A percentile compares a stretch with the other conserved stretches of the same genome.
Evolutionary conservation across 1,140 invertebrate genomes (phyloP).

Genomic region (Reticulitermes speratus): DNA sequence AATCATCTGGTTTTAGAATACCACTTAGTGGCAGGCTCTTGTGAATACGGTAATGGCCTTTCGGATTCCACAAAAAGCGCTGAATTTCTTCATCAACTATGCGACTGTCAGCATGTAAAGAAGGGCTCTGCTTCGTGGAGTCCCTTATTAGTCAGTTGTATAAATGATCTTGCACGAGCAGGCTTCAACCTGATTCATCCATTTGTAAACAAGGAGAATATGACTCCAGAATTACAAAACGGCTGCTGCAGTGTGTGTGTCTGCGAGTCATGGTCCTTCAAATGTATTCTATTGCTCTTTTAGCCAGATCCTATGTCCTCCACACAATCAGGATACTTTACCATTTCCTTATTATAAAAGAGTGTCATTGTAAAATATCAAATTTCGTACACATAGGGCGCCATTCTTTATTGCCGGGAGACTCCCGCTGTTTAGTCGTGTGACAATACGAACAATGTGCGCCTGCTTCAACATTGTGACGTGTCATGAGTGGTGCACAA

Average conservation of each 20-base stretch:
- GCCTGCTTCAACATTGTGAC: not conserved
- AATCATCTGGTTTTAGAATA: too few species aligned
- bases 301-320: not conserved
- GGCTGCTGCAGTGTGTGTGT: not conserved
- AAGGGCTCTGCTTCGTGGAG: too few species aligned
- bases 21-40: too few species aligned
- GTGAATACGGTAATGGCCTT: too few species aligned
- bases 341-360: not conserved
- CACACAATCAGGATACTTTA: not conserved
- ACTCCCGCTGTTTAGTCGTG: not conserved
- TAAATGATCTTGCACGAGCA: too few species aligned
- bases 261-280: not conserved
- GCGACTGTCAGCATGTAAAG: too few species aligned
- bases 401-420: not conserved
- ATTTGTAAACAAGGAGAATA: not conserved
- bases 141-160: too few species aligned
- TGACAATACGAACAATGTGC: not conserved
- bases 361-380: not conserved
- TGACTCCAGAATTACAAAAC: not conserved
- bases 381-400: not conserved
- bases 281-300: constrained; percentile 9
- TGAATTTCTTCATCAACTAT: too few species aligned
- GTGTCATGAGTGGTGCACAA: not conserved
- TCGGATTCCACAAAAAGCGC: too few species aligned
- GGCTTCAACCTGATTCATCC: too few species aligned